Conservation (phyloP, 2,113 vertebrate genomes). For the Leucosticte australis region DNA sequence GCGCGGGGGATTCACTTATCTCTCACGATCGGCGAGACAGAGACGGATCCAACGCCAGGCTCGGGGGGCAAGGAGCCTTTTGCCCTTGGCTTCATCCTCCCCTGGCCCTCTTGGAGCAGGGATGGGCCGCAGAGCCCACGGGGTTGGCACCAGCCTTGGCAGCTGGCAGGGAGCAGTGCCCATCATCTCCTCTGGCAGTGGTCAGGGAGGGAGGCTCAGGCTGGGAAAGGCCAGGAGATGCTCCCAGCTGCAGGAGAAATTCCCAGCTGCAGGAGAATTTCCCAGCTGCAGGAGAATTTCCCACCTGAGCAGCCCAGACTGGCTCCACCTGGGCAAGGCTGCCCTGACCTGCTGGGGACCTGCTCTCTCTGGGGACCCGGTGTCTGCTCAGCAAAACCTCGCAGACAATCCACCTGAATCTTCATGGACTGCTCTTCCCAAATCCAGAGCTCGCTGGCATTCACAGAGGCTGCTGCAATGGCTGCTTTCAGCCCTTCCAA, state of each 20-base stretch:
- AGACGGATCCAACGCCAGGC: not conserved
- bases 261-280: not conserved
- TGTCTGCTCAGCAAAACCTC: not conserved
- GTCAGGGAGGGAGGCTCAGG: not conserved
- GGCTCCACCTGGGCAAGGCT: not conserved
- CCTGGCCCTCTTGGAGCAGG: not conserved
- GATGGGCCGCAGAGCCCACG: not conserved
- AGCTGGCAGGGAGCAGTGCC: not conserved
- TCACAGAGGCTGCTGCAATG: not conserved
- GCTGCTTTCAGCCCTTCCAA: not conserved
- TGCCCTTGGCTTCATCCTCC: not conserved
- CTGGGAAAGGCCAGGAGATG: not conserved
- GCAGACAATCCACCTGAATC: not conserved
- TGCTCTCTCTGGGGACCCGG: too few relatives aligned
- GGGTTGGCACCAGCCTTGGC: not conserved
- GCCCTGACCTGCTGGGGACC: not conserved
- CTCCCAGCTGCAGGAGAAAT: not conserved
- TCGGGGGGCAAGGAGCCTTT: not conserved
- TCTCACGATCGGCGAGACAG: not conserved
- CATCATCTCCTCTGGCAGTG: accelerated
- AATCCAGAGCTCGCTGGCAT: accelerated
- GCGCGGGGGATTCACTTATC: constrained; percentile 55
- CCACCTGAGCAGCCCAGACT: not conserved
- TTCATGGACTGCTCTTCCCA: not conserved
- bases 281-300: not conserved